Conservation (phyloP, 1,140 invertebrate genomes). For the Dendroctonus valens region DNA sequence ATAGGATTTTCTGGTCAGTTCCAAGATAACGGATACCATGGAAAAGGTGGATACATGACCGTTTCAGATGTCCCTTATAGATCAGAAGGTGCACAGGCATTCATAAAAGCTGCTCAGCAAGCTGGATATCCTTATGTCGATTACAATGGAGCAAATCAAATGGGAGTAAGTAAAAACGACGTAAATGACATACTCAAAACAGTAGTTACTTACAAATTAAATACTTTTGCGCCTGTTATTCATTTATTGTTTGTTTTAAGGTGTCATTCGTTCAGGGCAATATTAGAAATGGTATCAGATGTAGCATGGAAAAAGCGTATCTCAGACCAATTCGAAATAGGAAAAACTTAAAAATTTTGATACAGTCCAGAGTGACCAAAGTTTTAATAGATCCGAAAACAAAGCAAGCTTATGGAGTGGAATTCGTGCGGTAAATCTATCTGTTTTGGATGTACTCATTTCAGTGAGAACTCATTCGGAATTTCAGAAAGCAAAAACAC, state of each 20-base stretch:
- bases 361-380: constrained; percentile 76
- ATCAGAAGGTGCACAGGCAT: constrained; percentile 60
- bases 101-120: constrained; percentile 71
- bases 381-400: constrained; percentile 73
- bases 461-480: constrained; percentile 2
- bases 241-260: constrained; percentile 13
- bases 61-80: constrained; percentile 56
- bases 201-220: background rate
- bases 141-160: constrained; percentile 86
- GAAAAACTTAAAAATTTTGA: constrained; percentile 83
- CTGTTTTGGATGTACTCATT: constrained; percentile 4
- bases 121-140: constrained; percentile 71
- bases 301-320: constrained; percentile 87
- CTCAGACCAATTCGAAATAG: constrained; percentile 75
- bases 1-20: constrained; percentile 10
- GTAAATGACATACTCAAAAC: constrained; percentile 6
- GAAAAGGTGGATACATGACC: constrained; percentile 38
- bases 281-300: constrained; percentile 73
- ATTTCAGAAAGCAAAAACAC: constrained; percentile 46
- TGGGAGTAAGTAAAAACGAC: constrained; percentile 58
- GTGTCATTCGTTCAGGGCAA: constrained; percentile 85
- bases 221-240: background rate
- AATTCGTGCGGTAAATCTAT: constrained; percentile 53
- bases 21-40: constrained; percentile 55
- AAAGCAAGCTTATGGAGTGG: constrained; percentile 64